A percentile compares a stretch with the other conserved stretches of the same genome.
Conservation (phyloP, 2,113 vertebrate species). For the Rhinolophus sinicus region DNA sequence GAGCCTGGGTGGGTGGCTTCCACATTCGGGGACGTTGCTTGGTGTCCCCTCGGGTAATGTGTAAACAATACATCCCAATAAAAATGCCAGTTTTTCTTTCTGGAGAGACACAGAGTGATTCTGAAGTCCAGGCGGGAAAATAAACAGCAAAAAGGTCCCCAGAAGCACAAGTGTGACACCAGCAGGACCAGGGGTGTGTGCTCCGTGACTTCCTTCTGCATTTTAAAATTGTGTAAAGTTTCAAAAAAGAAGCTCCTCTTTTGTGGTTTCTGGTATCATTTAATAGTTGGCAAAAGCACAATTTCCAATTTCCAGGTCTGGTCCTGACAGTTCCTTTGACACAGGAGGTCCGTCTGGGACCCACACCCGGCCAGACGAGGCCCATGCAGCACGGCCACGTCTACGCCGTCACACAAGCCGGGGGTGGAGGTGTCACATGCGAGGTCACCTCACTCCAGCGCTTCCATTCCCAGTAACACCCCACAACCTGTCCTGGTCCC, state of each 20-base stretch:
- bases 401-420: accelerated
- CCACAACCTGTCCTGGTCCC: accelerated
- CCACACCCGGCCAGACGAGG: accelerated
- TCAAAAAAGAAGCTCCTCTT: background rate
- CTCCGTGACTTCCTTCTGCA: accelerated
- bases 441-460: no score
- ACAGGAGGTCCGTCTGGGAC: background rate
- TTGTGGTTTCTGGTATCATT: background rate
- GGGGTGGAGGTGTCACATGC: background rate
- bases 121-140: background rate
- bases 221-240: accelerated
- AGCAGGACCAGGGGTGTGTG: background rate
- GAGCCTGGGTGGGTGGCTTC: accelerated
- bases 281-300: background rate
- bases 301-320: background rate
- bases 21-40: background rate
- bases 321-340: background rate
- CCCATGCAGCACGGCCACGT: background rate
- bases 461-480: accelerated
- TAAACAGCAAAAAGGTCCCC: background rate
- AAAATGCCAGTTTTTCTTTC: background rate
- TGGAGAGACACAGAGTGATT: background rate
- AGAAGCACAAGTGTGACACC: no score
- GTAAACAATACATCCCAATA: no score
- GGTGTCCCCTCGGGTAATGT: accelerated